Percentiles rank a stretch among this genome's conserved stretches.
Evolutionary conservation across 2,797 vertebrate genomes (phyloP).

Genomic region (Acrossocheilus wenchowensis): DNA sequence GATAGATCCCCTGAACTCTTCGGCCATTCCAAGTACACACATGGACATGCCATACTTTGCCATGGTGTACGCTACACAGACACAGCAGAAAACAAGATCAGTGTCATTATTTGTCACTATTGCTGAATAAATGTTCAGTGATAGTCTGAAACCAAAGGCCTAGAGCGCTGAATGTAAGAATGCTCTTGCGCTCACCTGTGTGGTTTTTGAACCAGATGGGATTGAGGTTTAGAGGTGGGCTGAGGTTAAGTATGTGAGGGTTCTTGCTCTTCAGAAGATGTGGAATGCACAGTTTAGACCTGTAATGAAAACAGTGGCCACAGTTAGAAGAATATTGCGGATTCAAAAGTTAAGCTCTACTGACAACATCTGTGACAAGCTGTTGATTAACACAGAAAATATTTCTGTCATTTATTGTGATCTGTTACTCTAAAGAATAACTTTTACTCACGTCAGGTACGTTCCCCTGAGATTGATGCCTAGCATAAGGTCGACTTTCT

Average conservation of each 20-base stretch:
- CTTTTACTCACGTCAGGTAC: conserved; percentile 88
- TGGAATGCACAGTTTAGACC: conserved; percentile 93
- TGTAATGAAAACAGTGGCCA: conserved; percentile 62
- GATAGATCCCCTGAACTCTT: conserved; percentile 94
- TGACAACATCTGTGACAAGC: not conserved
- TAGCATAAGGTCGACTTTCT: conserved; percentile 96
- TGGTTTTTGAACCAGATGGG: conserved; percentile 98
- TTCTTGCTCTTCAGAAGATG: conserved; percentile 88
- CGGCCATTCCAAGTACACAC: conserved; percentile 97
- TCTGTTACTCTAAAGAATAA: not conserved
- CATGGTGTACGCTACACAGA: conserved; percentile 90
- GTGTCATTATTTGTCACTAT: conserved; percentile 5
- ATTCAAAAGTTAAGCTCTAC: not conserved
- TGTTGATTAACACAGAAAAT: not conserved
- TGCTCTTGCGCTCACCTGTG: conserved; percentile 79
- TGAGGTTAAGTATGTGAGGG: conserved; percentile 94
- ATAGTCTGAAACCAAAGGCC: not conserved
- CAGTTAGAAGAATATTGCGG: not conserved
- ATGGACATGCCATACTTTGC: conserved; percentile 99
- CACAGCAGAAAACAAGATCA: conserved; percentile 24
- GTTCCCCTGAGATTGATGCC: conserved; percentile 93
- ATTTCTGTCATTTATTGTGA: not conserved
- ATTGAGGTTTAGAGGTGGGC: conserved; percentile 93
- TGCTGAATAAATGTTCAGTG: not conserved
- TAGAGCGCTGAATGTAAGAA: not conserved